Conservation (phyloP, 2,113 vertebrate species). For the Callionymus lyra region DNA sequence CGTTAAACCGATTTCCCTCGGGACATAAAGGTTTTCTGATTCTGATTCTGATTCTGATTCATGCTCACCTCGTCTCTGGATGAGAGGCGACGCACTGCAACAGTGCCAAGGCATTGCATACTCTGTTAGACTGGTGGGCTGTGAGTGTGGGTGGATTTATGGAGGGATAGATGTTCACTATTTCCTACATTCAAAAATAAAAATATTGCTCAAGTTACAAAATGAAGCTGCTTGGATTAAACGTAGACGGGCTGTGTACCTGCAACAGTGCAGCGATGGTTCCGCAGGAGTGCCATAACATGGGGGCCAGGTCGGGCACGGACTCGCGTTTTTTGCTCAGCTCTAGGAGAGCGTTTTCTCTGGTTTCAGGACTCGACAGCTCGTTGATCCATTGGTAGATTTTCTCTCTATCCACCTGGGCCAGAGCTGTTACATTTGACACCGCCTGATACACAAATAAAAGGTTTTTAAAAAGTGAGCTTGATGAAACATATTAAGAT, state of each 20-base stretch:
- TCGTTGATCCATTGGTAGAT: constrained; percentile 99
- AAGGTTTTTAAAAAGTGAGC: no score
- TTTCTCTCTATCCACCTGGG: constrained; percentile 94
- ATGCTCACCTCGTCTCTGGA: constrained; percentile 83
- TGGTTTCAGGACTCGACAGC: constrained; percentile 90
- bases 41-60: no score
- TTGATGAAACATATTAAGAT: no score
- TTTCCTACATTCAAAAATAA: constrained; percentile 71
- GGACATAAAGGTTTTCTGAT: no score
- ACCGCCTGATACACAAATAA: constrained; percentile 73
- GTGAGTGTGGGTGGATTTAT: constrained; percentile 96
- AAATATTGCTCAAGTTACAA: background rate
- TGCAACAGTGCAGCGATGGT: constrained; percentile 93
- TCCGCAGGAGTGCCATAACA: constrained; percentile 97
- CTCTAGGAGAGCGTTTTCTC: constrained; percentile 92
- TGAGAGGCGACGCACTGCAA: constrained; percentile 95
- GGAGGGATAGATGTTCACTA: constrained; percentile 99
- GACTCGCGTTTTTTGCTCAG: constrained; percentile 96
- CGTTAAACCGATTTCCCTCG: no score
- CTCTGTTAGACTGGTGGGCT: constrained; percentile 95
- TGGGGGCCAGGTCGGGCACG: constrained; percentile 90
- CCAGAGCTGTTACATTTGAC: constrained; percentile 79
- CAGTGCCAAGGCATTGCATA: constrained; percentile 92
- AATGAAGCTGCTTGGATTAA: background rate
- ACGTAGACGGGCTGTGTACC: constrained; percentile 52